These are phyloP conservation scores for Orientallactaga bullata DNA, from an alignment of 2,113 vertebrate species.

Conservation along the genomic window DNA sequence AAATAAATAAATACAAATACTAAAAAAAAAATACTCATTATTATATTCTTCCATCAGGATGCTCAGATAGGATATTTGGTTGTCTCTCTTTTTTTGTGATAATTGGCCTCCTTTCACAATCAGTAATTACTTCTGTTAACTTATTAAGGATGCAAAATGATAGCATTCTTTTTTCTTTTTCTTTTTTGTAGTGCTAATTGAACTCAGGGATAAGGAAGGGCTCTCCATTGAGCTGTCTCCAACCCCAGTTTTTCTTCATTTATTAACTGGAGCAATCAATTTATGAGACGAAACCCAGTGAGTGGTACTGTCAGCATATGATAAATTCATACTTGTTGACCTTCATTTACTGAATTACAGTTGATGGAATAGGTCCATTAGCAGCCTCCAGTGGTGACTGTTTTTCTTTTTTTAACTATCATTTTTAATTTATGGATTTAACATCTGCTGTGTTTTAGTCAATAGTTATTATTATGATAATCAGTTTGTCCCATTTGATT, in stretches of 20 bases:
- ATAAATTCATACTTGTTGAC: not conserved
- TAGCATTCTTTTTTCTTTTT: not conserved
- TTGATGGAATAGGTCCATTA: conserved; percentile 48
- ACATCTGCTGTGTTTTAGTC: not conserved
- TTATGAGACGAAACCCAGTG: not conserved
- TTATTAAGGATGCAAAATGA: conserved; percentile 20
- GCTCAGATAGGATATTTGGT: not conserved
- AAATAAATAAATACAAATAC: too few relatives aligned
- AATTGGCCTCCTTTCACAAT: not conserved
- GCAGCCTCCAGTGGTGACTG: not conserved
- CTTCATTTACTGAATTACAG: conserved; percentile 23
- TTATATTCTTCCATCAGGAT: not conserved
- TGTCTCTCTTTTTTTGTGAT: conserved; percentile 1
- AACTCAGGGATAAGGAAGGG: too few relatives aligned
- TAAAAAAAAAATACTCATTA: too few relatives aligned
- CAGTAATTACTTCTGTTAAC: not conserved
- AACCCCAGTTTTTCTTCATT: not conserved
- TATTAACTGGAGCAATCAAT: not conserved
- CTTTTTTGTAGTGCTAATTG: too few relatives aligned
- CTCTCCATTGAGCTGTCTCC: too few relatives aligned
- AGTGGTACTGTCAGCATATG: not conserved
- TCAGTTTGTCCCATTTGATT: too few relatives aligned
- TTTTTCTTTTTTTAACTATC: not conserved
- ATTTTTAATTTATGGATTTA: conserved; percentile 8
- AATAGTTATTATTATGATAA: not conserved